phyloP scores from a whole-genome alignment of 2,113 vertebrate species.

The Cynoglossus semilaevis region DNA sequence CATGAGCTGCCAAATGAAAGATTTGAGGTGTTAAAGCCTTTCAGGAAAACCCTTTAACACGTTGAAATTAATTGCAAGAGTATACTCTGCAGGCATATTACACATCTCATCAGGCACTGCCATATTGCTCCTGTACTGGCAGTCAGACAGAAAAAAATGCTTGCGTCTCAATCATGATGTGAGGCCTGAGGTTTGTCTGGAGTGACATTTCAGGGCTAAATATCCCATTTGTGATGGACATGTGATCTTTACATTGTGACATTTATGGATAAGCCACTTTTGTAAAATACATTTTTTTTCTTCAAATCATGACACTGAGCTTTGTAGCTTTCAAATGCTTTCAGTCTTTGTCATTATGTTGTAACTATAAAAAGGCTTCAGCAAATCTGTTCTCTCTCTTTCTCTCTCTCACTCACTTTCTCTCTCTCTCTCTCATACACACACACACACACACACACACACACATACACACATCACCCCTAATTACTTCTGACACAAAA shows the following conservation, averaged over 20 bases:
- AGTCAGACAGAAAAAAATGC: constrained; percentile 41
- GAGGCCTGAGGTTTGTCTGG: constrained; percentile 19
- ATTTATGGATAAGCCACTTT: too few relatives aligned
- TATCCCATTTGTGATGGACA: neutral
- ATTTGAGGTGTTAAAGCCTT: constrained; percentile 18
- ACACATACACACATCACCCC: constrained; percentile 45
- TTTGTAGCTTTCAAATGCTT: too few relatives aligned
- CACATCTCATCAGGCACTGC: constrained; percentile 61
- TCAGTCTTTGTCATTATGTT: too few relatives aligned
- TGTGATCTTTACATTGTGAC: constrained; percentile 6
- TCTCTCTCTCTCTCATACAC: neutral
- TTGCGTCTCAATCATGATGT: constrained; percentile 30
- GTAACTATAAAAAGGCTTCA: too few relatives aligned
- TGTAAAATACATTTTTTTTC: too few relatives aligned
- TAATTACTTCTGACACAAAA: constrained; percentile 66
- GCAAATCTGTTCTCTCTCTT: too few relatives aligned
- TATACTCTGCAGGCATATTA: constrained; percentile 51
- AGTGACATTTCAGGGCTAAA: constrained; percentile 36
- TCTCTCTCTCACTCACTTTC: too few relatives aligned
- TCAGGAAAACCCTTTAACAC: too few relatives aligned
- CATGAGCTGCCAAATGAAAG: constrained; percentile 37
- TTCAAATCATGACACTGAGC: too few relatives aligned
- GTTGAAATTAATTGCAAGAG: too few relatives aligned
- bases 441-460: constrained; percentile 13
- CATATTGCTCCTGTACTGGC: constrained; percentile 46